A percentile compares a stretch with the other conserved stretches of the same genome.
These are phyloP conservation scores for Rhinolophus ferrumequinum DNA, from an alignment of 2,113 vertebrate species.

Conservation along the genomic window DNA sequence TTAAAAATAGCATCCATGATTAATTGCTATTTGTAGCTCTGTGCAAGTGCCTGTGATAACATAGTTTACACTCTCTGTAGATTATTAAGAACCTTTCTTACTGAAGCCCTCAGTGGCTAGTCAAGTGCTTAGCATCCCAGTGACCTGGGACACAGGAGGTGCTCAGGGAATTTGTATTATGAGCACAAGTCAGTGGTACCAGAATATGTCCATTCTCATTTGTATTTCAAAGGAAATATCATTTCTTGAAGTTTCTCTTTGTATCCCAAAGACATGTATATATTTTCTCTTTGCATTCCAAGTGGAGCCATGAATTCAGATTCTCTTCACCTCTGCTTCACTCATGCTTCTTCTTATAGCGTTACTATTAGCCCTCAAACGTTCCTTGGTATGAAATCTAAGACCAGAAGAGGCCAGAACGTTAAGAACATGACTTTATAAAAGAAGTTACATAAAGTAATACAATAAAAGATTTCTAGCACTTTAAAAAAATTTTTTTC, in stretches of 20 bases:
- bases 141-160: background rate
- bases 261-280: background rate
- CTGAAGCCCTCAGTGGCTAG: background rate
- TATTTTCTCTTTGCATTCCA: constrained; percentile 64
- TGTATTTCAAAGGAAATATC: background rate
- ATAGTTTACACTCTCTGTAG: background rate
- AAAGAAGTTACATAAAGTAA: background rate
- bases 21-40: background rate
- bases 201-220: background rate
- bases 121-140: background rate
- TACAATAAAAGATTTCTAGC: background rate
- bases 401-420: background rate
- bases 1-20: background rate
- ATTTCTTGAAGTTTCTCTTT: background rate
- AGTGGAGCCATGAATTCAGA: background rate
- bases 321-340: constrained; percentile 8
- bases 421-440: background rate
- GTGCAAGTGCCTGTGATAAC: background rate
- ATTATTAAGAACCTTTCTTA: background rate
- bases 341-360: background rate
- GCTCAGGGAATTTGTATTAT: background rate
- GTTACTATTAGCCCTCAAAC: background rate
- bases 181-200: background rate
- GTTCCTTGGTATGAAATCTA: background rate
- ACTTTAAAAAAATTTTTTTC: background rate